Base-by-base conservation (phyloP, 2,888 invertebrate genomes). In the Saturnia japonica region DNA sequence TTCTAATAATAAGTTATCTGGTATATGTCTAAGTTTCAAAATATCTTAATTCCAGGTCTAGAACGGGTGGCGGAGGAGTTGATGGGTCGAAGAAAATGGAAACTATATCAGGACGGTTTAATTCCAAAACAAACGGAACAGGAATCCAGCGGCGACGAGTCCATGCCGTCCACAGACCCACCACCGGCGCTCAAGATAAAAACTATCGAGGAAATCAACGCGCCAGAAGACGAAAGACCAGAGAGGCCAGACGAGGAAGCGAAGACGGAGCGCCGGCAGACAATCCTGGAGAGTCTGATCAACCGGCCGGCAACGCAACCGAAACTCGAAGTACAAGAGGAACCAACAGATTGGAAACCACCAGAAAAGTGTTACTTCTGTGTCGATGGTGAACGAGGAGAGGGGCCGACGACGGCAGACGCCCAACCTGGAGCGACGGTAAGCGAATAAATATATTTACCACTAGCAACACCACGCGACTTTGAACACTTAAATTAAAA, bases 81-180 rank as follows among this genome's bases (percentile, higher is more conserved):
- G 96, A 97, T 98, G 98, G 98, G 97, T 95, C 97, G 97, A 95
- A 96, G 97, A 96, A 97, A 97, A 97, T 98, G 98, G 97, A 97
- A 97, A 96, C 96, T 97, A 95, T 97, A 97, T 94, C 97, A 97
- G 96, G 97, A 97, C 95, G 94, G 95, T 82, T 91, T 95, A 91
- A 88, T 93, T 84, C 91, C 92, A 85, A 90, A 90, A 82, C 88
- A 90, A 78, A 85, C 78, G 83, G 93, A 93, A 76, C 90, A 83
- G 78, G 91, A 91, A 71, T 91, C 90, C 79, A 93, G 91, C 91
- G 91, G 91, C 88, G 90, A 89, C 78, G 91, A 91, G 78, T 90
- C 91, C 81, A 90, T 89, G 85, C 92, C 89, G 78, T 85, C 91
- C 85, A 88, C 91, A 76, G 94, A 93, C 85, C 93, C 90, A 77